These are phyloP conservation scores for Yponomeuta malinellus DNA, from an alignment of 2,888 invertebrate genomes.

Conservation along the genomic window DNA sequence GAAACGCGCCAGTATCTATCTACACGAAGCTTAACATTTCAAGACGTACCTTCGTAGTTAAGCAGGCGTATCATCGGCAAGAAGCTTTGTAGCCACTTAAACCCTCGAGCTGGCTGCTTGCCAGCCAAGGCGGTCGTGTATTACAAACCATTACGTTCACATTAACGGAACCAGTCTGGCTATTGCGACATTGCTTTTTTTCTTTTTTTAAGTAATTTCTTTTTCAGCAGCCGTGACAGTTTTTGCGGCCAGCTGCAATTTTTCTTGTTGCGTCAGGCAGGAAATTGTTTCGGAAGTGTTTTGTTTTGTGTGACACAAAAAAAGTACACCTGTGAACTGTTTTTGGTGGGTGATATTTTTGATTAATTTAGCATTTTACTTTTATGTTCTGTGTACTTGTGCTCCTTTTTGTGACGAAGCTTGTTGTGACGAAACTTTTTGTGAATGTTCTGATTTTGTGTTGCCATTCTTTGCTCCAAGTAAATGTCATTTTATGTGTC, in stretches of 20 bases:
- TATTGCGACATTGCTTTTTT: not conserved
- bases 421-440: no score
- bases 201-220: not conserved
- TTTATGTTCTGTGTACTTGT: no score
- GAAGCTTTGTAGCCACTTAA: conserved; percentile 4
- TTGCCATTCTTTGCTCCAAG: not conserved
- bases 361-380: no score
- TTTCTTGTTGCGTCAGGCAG: not conserved
- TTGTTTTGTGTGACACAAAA: not conserved
- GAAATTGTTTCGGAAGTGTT: conserved; percentile 4
- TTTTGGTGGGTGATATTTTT: not conserved
- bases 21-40: conserved; percentile 10
- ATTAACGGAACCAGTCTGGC: not conserved
- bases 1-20: not conserved
- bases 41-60: not conserved
- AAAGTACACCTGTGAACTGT: not conserved
- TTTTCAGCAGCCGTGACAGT: conserved; percentile 3
- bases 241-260: conserved; percentile 10
- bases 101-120: not conserved
- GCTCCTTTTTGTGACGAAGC: no score
- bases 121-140: conserved; percentile 7
- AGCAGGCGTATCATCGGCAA: conserved; percentile 11
- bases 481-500: not conserved
- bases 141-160: conserved; percentile 16
- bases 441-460: no score